phyloP scores from a whole-genome alignment of 2,888 invertebrate genomes.

The Pyrrhosoma nymphula region DNA sequence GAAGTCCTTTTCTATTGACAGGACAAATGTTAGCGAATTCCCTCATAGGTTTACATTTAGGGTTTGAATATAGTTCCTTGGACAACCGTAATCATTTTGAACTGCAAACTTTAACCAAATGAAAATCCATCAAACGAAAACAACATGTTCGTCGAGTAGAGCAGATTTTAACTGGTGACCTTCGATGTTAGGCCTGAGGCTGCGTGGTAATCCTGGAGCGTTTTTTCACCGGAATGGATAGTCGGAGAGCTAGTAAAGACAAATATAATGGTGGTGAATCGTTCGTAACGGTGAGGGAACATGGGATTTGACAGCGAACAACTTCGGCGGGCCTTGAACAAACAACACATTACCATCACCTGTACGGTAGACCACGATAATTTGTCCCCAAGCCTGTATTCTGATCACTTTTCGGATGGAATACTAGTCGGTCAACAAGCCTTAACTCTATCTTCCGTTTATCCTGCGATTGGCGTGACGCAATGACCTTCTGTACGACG shows the following conservation, averaged over 20 bases:
- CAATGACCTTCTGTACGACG: background rate
- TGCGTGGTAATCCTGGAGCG: background rate
- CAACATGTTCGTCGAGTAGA: too few species aligned
- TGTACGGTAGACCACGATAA: background rate
- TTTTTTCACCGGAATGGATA: background rate
- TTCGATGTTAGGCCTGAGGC: too few species aligned
- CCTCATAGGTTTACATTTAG: too few species aligned
- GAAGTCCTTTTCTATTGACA: too few species aligned
- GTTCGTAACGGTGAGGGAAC: background rate
- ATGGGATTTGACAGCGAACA: background rate
- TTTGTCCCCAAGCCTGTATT: background rate
- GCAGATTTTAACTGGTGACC: too few species aligned
- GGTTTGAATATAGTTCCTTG: too few species aligned
- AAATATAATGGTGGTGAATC: background rate
- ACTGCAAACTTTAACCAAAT: too few species aligned
- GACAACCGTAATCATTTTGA: too few species aligned
- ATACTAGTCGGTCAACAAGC: background rate
- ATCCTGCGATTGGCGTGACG: background rate
- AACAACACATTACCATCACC: background rate
- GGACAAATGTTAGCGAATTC: too few species aligned
- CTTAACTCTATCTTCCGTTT: background rate
- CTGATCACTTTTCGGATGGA: background rate
- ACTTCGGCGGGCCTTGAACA: background rate
- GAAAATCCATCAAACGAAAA: too few species aligned
- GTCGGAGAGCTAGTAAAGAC: background rate